Percentiles rank a stretch among this genome's conserved stretches.
phyloP scores from a whole-genome alignment of 2,797 vertebrate genomes.

The Orestias chungarensis region DNA sequence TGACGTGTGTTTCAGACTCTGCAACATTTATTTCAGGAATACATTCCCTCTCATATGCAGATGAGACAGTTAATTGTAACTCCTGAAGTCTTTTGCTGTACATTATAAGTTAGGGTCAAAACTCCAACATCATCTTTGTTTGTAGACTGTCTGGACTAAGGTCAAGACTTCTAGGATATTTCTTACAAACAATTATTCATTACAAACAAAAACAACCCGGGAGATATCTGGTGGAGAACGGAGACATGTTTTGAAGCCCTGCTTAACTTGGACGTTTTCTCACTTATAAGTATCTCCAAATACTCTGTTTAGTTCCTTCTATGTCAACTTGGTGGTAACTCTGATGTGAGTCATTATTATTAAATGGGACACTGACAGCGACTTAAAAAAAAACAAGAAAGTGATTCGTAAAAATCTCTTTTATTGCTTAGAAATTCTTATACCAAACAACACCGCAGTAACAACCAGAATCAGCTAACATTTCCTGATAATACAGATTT shows the following conservation, averaged over 20 bases:
- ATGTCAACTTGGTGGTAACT: neutral
- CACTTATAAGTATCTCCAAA: neutral
- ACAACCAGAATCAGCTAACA: too few relatives aligned
- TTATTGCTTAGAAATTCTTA: too few relatives aligned
- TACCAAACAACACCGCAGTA: too few relatives aligned
- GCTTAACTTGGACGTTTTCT: neutral
- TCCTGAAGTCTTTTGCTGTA: neutral
- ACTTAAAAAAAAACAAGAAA: too few relatives aligned
- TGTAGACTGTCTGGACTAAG: too few relatives aligned
- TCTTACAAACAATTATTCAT: neutral
- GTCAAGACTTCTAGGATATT: neutral
- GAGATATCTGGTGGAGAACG: neutral
- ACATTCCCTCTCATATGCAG: conserved; percentile 6
- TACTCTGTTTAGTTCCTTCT: neutral
- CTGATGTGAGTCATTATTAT: too few relatives aligned
- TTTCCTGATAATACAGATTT: too few relatives aligned
- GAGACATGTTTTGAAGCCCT: neutral
- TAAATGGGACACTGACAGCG: too few relatives aligned
- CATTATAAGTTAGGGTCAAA: neutral
- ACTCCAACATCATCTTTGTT: neutral
- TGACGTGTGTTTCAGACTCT: conserved; percentile 2
- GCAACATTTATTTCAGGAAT: conserved; percentile 42
- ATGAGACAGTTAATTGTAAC: conserved; percentile 8
- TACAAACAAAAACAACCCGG: neutral
- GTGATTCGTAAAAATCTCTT: too few relatives aligned